These are phyloP conservation scores for Typhlichthys subterraneus DNA, from an alignment of 2,797 vertebrate species.

Conservation along the genomic window DNA sequence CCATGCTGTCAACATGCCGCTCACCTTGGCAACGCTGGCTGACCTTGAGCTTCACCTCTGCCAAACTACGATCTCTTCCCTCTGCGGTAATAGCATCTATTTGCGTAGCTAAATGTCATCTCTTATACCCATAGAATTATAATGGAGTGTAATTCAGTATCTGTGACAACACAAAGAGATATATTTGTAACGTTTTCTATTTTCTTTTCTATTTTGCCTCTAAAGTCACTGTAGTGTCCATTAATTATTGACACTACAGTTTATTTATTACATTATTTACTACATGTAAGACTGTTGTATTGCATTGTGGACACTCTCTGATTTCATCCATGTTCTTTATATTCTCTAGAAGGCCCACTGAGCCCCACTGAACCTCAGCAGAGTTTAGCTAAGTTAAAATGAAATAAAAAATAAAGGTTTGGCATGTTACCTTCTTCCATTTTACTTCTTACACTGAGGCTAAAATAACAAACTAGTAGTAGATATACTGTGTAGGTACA, in stretches of 20 bases:
- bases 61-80: conserved; percentile 5
- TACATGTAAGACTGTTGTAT: not conserved
- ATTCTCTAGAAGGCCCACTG: conserved; percentile 10
- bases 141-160: no score
- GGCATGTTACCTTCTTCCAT: no score
- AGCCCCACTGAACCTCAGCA: no score
- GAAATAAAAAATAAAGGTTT: no score
- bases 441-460: no score
- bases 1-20: conserved; percentile 27
- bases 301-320: conserved; percentile 30
- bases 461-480: no score
- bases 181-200: not conserved
- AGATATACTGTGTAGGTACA: not conserved
- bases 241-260: no score
- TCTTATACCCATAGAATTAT: no score
- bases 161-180: not conserved
- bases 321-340: not conserved
- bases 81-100: not conserved
- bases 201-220: no score
- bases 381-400: no score
- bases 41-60: conserved; percentile 49
- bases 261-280: not conserved
- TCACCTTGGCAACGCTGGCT: conserved; percentile 26
- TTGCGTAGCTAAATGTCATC: no score
- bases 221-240: no score